Evolutionary conservation across 2,113 vertebrate species (phyloP), one percentile per base, ranked within the genome.

Genomic region (Toxotes jaculatrix): DNA sequence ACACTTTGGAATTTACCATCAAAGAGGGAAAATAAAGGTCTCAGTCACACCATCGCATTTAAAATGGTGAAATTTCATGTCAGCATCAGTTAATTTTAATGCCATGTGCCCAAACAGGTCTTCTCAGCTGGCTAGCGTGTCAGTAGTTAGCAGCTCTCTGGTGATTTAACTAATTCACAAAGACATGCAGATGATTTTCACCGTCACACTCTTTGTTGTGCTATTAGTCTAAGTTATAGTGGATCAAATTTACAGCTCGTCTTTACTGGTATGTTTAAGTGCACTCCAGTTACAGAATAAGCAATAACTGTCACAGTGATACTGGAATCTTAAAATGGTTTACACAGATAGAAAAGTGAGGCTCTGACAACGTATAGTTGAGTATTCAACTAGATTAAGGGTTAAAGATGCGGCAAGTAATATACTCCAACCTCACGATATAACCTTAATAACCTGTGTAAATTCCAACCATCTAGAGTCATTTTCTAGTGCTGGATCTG

Each of bases 401-500:
- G n/a, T 75, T 34, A 27, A 82, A 68, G 40, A 17, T 51, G 31
- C 38, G 23, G 0, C 47, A 27, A 5, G 3, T 31, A 14, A 62
- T 42, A 12, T 14, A 0, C n/a, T 4, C 7, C 10, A 34, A 45
- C 32, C 19, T 31, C 11, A 17, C 3, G 4, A 4, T 17, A 23
- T 11, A 2, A 51, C 31, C 49, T 31, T 60, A 55, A 60, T 16
- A 56, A 62, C 61, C 74, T 23, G 42, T 27, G 16, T 47, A 6
- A 8, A 38, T 31, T 64, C 13, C 23, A 51, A 42, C 74, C 45
- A 14, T 68, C 13, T n/a, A 42, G 34, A 72, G 21, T 75, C 17
- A 53, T 51, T 83, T 63, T 16, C 68, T 47, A 23, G 64, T 16
- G 42, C 11, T 55, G 53, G 12, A 5, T 65, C 64, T 74, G 43